These are phyloP conservation scores for Tragelaphus strepsiceros DNA, from an alignment of 2,113 vertebrate genomes.

Conservation along the genomic window DNA sequence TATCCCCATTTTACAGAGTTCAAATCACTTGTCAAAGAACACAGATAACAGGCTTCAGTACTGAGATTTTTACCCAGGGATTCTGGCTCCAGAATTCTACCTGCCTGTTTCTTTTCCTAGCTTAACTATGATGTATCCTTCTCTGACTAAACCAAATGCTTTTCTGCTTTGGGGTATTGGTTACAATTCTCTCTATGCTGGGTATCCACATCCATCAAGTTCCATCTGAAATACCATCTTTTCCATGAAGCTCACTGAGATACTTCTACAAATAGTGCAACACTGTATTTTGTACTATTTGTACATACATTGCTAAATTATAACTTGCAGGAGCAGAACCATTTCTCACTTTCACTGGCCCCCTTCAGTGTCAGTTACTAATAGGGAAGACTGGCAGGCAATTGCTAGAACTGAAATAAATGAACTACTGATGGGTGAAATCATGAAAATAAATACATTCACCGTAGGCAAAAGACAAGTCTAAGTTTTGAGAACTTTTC, in stretches of 20 bases:
- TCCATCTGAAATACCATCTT: not conserved
- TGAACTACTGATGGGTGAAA: not conserved
- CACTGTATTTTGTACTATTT: not conserved
- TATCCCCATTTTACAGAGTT: not conserved
- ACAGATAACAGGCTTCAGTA: not conserved
- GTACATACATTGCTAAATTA: not conserved
- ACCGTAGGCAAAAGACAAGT: not conserved
- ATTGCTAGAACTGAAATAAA: not conserved
- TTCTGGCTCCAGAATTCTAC: not conserved
- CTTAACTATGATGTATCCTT: not conserved
- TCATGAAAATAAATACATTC: not conserved
- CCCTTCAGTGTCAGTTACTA: not conserved
- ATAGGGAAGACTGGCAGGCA: not conserved
- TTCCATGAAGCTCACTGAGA: not conserved
- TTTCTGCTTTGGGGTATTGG: not conserved
- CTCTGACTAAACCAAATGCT: not conserved
- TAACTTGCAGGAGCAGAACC: not conserved
- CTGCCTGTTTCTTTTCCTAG: not conserved
- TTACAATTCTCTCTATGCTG: not conserved
- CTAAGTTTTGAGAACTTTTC: conserved; percentile 13
- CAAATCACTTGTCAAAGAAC: not conserved
- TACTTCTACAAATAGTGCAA: not conserved
- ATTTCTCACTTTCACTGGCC: not conserved
- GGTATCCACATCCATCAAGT: not conserved
- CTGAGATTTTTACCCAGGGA: not conserved